Conservation (phyloP, 2,888 invertebrate species). For the Frankliniella fusca region DNA sequence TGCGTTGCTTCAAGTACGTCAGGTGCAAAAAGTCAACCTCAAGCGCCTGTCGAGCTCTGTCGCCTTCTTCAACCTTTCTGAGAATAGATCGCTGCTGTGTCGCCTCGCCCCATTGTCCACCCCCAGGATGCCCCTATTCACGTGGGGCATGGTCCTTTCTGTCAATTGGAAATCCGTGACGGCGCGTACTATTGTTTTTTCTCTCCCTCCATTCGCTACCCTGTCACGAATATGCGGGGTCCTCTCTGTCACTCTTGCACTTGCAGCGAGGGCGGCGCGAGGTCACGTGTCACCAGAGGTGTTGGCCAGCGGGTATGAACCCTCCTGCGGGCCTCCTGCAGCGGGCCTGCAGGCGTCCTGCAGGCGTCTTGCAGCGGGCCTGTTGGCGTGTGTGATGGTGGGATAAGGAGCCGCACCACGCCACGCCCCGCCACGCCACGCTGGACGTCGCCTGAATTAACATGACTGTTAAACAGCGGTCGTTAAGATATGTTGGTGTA, state of each 20-base stretch:
- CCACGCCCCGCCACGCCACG: not conserved
- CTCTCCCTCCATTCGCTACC: too few relatives aligned
- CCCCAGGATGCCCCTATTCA: constrained; percentile 36
- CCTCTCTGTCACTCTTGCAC: not conserved
- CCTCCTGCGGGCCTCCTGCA: not conserved
- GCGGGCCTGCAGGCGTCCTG: not conserved
- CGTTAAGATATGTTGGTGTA: not conserved
- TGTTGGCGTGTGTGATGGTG: not conserved
- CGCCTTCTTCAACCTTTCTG: constrained; percentile 32
- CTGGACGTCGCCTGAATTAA: not conserved
- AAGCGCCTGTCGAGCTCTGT: not conserved
- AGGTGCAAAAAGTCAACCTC: not conserved
- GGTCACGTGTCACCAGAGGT: not conserved
- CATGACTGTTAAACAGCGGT: not conserved
- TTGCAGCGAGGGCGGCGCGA: too few relatives aligned
- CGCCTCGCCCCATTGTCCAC: too few relatives aligned
- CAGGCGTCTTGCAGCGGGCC: not conserved
- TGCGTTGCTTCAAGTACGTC: not conserved
- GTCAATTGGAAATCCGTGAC: constrained; percentile 40
- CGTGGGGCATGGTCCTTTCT: constrained; percentile 34
- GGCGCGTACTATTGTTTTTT: constrained; percentile 30
- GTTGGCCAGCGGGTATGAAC: not conserved
- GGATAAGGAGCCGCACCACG: not conserved
- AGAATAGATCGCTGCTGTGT: constrained; percentile 38
- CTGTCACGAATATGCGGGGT: constrained; percentile 30